Percentiles rank a stretch among this genome's conserved stretches.
phyloP scores from a whole-genome alignment of 2,113 vertebrate species.

The Lophochroa leadbeateri region DNA sequence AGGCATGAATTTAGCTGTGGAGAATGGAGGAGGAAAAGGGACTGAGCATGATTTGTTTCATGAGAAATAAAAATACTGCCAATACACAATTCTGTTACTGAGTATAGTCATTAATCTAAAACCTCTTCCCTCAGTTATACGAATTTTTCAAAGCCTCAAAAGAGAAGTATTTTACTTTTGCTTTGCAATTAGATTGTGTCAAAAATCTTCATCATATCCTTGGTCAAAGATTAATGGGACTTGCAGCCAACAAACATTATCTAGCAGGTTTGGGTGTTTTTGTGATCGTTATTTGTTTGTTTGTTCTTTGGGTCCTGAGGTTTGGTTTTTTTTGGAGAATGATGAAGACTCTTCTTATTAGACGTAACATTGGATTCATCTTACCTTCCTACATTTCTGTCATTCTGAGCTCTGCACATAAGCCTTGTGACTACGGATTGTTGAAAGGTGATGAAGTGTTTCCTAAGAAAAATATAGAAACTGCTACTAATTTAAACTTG shows the following conservation, averaged over 20 bases:
- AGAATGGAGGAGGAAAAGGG: not conserved
- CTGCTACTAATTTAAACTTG: not conserved
- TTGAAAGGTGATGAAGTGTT: not conserved
- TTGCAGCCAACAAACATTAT: not conserved
- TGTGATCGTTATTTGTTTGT: not conserved
- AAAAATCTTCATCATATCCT: not conserved
- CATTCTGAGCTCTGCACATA: not conserved
- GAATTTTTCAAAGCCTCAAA: not conserved
- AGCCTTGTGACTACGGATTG: not conserved
- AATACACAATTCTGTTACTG: not conserved
- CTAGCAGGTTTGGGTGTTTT: not conserved
- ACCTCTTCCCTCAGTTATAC: not conserved
- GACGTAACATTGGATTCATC: not conserved
- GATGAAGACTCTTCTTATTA: not conserved
- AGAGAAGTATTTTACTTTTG: not conserved
- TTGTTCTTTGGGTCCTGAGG: not conserved
- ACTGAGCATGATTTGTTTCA: not conserved
- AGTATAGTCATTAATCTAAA: not conserved
- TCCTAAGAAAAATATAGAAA: not conserved
- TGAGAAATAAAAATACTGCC: not conserved
- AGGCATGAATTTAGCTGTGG: not conserved
- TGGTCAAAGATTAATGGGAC: not conserved
- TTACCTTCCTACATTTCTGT: not conserved
- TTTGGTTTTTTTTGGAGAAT: not conserved
- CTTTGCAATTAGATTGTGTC: not conserved